phyloP scores from a whole-genome alignment of 1,140 invertebrate genomes.

The Nylanderia fulva region DNA sequence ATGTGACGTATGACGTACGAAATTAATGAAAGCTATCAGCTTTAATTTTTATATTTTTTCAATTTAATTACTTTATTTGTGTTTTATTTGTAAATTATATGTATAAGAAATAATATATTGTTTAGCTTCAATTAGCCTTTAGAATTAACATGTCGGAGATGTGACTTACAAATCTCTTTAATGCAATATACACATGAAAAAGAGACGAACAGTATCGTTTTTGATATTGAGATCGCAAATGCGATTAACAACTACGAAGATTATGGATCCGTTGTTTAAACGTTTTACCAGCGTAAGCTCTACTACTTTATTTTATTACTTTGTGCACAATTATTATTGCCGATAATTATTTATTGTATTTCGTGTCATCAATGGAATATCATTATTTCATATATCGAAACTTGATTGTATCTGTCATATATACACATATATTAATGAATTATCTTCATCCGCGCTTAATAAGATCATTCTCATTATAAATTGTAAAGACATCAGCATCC shows the following conservation, averaged over 20 bases:
- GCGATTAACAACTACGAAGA: too few relatives aligned
- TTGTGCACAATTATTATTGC: too few relatives aligned
- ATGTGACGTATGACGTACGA: neutral
- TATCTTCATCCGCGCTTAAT: neutral
- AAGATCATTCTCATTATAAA: constrained; percentile 8
- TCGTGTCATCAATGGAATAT: too few relatives aligned
- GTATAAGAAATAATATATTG: too few relatives aligned
- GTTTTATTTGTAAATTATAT: too few relatives aligned
- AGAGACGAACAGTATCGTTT: constrained; percentile 30
- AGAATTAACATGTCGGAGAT: too few relatives aligned
- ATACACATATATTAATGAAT: neutral
- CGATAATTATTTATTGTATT: too few relatives aligned
- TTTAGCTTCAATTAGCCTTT: too few relatives aligned
- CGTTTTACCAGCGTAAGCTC: constrained; percentile 40
- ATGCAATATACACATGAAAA: constrained; percentile 24
- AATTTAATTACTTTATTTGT: neutral
- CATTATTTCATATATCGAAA: too few relatives aligned
- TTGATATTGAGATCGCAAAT: too few relatives aligned
- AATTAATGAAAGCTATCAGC: neutral
- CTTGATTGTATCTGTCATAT: neutral
- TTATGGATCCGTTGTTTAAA: constrained; percentile 37
- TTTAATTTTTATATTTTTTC: neutral
- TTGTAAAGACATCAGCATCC: constrained; percentile 11
- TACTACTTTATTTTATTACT: too few relatives aligned
- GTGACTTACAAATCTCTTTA: constrained; percentile 41